Conservation (phyloP, 2,113 vertebrate genomes). For the Geococcyx californianus region DNA sequence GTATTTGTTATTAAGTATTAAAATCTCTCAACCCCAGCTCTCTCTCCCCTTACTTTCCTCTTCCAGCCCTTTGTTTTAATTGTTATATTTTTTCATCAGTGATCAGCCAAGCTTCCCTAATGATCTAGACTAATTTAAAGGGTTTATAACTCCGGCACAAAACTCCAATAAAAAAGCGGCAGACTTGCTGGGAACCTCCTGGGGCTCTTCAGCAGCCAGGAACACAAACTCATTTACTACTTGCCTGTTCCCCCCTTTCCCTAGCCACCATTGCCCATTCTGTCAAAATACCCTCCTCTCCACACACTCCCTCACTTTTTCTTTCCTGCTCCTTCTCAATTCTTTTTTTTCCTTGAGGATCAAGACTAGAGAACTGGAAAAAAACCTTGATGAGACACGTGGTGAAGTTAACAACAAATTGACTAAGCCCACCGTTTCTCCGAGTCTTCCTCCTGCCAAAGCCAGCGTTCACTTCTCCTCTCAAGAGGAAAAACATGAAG, state of each 20-base stretch:
- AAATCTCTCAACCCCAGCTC: constrained; percentile 50
- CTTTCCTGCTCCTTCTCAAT: neutral
- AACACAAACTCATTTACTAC: constrained; percentile 68
- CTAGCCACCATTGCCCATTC: neutral
- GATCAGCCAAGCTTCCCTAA: constrained; percentile 80
- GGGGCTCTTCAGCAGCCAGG: constrained; percentile 62
- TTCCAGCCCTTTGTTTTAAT: constrained; percentile 75
- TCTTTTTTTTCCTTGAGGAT: neutral
- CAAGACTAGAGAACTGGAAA: neutral
- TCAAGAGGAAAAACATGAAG: neutral
- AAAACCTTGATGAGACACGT: neutral
- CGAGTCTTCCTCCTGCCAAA: neutral
- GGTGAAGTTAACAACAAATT: neutral
- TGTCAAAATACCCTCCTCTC: constrained; percentile 41
- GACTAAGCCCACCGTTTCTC: neutral
- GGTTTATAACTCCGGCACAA: constrained; percentile 72
- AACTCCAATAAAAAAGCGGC: constrained; percentile 76
- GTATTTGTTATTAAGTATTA: constrained; percentile 80
- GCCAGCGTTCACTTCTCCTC: neutral
- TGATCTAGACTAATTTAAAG: constrained; percentile 78
- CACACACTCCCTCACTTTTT: neutral
- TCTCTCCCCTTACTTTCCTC: constrained; percentile 34
- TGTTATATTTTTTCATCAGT: constrained; percentile 81
- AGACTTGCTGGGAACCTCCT: constrained; percentile 64
- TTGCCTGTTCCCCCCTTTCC: neutral